Conservation (phyloP, 2,797 vertebrate species). For the Pseudocheirus occidentalis region DNA sequence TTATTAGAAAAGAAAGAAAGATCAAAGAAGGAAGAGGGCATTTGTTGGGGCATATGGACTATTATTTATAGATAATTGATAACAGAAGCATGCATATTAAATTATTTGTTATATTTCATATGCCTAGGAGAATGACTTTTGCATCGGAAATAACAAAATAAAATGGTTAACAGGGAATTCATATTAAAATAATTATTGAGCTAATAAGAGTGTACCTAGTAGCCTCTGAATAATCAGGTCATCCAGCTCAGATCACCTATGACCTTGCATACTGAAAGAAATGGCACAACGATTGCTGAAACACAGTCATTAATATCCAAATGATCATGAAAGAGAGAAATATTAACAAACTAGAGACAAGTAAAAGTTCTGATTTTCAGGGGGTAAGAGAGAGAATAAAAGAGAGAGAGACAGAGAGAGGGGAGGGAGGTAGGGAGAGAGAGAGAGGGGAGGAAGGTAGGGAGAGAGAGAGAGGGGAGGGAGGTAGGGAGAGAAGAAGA, state of each 20-base stretch:
- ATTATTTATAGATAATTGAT: neutral
- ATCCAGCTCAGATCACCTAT: neutral
- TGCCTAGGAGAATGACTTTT: neutral
- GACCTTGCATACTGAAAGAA: neutral
- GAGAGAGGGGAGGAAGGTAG: too few species aligned
- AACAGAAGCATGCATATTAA: neutral
- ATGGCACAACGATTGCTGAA: neutral
- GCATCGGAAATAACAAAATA: neutral
- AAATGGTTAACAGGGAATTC: neutral
- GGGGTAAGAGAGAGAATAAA: too few species aligned
- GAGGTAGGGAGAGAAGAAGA: too few species aligned
- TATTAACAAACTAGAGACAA: neutral
- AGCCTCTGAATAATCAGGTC: neutral
- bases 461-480: too few species aligned
- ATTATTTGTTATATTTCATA: neutral
- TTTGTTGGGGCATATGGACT: neutral
- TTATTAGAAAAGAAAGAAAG: neutral
- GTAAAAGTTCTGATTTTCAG: neutral
- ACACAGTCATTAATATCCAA: neutral
- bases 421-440: too few species aligned
- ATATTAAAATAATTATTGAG: neutral
- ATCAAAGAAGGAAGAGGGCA: neutral
- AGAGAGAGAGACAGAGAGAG: too few species aligned
- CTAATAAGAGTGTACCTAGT: neutral
- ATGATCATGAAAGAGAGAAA: neutral